phyloP scores from a whole-genome alignment of 2,113 vertebrate species.

The Rhinolophus ferrumequinum region DNA sequence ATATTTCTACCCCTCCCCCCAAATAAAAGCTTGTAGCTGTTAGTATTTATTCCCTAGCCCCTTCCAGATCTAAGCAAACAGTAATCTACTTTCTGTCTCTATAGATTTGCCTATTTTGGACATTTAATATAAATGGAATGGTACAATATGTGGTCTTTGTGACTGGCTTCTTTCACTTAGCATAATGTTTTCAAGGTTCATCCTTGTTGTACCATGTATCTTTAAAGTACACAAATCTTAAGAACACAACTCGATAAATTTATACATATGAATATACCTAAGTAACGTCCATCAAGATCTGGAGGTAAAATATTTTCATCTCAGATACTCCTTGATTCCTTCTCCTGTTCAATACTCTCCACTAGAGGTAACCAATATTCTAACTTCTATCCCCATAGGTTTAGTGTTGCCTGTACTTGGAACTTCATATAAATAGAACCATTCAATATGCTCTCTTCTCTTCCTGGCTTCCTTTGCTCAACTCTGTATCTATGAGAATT shows the following conservation, averaged over 20 bases:
- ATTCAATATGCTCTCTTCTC: background rate
- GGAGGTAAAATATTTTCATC: background rate
- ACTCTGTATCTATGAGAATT: background rate
- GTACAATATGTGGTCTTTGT: no score
- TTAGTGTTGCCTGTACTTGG: background rate
- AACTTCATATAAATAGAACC: background rate
- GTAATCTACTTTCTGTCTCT: no score
- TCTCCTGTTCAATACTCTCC: background rate
- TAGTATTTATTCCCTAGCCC: no score
- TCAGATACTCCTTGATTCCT: background rate
- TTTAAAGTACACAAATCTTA: background rate
- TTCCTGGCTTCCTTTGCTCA: constrained; percentile 13
- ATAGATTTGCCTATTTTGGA: no score
- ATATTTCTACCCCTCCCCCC: no score
- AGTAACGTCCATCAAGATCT: background rate
- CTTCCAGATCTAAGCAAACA: no score
- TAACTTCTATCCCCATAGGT: background rate
- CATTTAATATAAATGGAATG: no score
- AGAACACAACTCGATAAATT: background rate
- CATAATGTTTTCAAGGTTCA: no score
- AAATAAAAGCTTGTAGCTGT: no score
- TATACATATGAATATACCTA: background rate
- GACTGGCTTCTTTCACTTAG: no score
- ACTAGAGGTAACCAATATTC: background rate
- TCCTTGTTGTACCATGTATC: no score